Conservation (phyloP, 2,888 invertebrate species). For the Alloplasta piceator region DNA sequence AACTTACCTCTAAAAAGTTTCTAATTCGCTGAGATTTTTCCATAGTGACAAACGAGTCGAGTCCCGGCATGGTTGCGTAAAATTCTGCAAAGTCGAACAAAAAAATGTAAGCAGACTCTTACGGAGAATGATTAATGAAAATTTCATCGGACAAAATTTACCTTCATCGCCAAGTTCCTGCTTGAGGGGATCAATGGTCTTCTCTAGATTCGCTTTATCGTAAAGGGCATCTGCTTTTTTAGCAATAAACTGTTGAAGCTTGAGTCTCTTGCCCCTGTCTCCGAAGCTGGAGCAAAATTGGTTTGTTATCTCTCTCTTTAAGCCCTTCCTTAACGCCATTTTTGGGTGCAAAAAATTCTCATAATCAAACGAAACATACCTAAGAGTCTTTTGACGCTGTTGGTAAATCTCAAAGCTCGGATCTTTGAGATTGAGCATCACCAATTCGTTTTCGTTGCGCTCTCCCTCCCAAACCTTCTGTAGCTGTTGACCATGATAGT, state of each 20-base stretch:
- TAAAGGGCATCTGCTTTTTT: conserved; percentile 93
- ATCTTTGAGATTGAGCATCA: conserved; percentile 86
- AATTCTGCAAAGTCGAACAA: conserved; percentile 85
- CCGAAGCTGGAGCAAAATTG: conserved; percentile 86
- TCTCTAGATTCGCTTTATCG: conserved; percentile 83
- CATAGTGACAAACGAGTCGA: conserved; percentile 92
- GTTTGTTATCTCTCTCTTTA: neutral
- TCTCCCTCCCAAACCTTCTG: conserved; percentile 95
- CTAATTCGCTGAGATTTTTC: conserved; percentile 91
- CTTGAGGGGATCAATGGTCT: conserved; percentile 75
- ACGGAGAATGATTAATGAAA: too few relatives aligned
- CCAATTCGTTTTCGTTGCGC: conserved; percentile 90
- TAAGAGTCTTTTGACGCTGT: conserved; percentile 91
- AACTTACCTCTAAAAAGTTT: conserved; percentile 91
- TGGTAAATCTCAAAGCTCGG: conserved; percentile 90
- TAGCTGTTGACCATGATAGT: conserved; percentile 94
- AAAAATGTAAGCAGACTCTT: too few relatives aligned
- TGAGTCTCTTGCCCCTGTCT: conserved; percentile 92
- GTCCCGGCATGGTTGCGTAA: conserved; percentile 93
- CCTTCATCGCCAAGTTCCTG: conserved; percentile 86
- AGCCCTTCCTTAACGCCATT: neutral
- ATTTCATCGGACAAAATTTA: conserved; percentile 77
- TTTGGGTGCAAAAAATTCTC: neutral
- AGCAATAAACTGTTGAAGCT: conserved; percentile 94
- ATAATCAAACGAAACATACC: conserved; percentile 79